phyloP scores from a whole-genome alignment of 2,797 vertebrate genomes.

The Jordanella pulchra region DNA sequence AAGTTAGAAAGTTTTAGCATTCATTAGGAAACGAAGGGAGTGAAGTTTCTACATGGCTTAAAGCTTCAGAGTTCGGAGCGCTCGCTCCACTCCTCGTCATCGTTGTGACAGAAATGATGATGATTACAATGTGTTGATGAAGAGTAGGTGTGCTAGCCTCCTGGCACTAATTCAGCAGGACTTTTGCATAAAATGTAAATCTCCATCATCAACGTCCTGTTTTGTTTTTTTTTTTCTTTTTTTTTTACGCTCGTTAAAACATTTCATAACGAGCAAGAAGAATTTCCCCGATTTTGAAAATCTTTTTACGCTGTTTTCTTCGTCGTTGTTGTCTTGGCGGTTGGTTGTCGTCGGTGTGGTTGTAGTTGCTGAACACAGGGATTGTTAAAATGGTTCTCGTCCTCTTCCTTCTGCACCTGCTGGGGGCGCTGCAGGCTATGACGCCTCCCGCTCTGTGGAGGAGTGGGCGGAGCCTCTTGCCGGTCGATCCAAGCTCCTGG shows the following conservation, averaged over 20 bases:
- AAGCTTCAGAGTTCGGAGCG: slow-evolving; percentile 73
- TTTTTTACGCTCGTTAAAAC: slow-evolving; percentile 55
- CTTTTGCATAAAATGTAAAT: slow-evolving; percentile 91
- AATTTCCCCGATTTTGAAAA: slow-evolving; percentile 31
- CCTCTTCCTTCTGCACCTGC: slow-evolving; percentile 26
- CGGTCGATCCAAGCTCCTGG: slow-evolving; percentile 56
- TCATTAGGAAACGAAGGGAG: slow-evolving; percentile 58
- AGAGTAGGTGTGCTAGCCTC: slow-evolving; percentile 79
- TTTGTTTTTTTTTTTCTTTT: slow-evolving; percentile 58
- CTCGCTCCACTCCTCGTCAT: slow-evolving; percentile 63
- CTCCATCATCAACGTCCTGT: slow-evolving; percentile 80
- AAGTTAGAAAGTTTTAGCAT: slow-evolving; percentile 68
- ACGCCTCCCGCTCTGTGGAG: slow-evolving; percentile 85
- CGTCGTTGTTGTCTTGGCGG: slow-evolving; percentile 38
- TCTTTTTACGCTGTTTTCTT: slow-evolving; percentile 49
- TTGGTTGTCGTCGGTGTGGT: slow-evolving; percentile 49
- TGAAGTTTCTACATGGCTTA: slow-evolving; percentile 76
- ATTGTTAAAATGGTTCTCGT: slow-evolving; percentile 79
- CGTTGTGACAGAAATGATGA: slow-evolving; percentile 29
- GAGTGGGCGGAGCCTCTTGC: slow-evolving; percentile 77
- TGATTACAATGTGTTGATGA: slow-evolving; percentile 66
- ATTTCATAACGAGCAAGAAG: slow-evolving; percentile 70
- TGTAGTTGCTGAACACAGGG: slow-evolving; percentile 71
- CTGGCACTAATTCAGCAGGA: slow-evolving; percentile 77
- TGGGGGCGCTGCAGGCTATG: slow-evolving; percentile 77